Conservation (phyloP, 2,888 invertebrate species). For the Gibbula magus region DNA sequence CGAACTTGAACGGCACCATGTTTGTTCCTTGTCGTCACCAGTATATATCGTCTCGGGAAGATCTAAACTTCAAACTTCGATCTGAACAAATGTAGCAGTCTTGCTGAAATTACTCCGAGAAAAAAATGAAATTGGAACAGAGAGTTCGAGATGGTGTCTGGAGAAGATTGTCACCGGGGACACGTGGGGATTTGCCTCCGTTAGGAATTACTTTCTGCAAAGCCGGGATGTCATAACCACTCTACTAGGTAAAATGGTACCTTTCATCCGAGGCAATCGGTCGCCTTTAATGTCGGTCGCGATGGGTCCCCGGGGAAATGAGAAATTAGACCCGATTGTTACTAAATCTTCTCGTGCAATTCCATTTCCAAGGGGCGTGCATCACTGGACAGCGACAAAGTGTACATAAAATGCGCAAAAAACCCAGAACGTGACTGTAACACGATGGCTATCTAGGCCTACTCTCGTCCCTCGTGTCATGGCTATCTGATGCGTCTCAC, state of each 20-base stretch:
- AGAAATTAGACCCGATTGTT: background rate
- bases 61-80: background rate
- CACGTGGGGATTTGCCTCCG: background rate
- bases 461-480: conserved; percentile 1
- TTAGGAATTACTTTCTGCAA: background rate
- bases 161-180: background rate
- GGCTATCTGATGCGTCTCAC: background rate
- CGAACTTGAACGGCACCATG: background rate
- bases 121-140: background rate
- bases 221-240: background rate
- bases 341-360: conserved; percentile 9
- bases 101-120: background rate
- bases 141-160: background rate
- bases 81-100: background rate
- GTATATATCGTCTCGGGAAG: background rate
- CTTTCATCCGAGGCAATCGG: background rate
- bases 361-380: background rate
- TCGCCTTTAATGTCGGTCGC: background rate
- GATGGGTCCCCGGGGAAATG: background rate
- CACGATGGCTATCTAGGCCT: conserved; percentile 6
- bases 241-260: conserved; percentile 3
- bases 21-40: background rate
- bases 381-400: conserved; percentile 1
- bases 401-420: background rate
- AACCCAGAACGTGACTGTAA: background rate